Percentiles rank a stretch among this genome's conserved stretches.
phyloP scores from a whole-genome alignment of 2,888 invertebrate species.

The Blastobasis lacticolella region DNA sequence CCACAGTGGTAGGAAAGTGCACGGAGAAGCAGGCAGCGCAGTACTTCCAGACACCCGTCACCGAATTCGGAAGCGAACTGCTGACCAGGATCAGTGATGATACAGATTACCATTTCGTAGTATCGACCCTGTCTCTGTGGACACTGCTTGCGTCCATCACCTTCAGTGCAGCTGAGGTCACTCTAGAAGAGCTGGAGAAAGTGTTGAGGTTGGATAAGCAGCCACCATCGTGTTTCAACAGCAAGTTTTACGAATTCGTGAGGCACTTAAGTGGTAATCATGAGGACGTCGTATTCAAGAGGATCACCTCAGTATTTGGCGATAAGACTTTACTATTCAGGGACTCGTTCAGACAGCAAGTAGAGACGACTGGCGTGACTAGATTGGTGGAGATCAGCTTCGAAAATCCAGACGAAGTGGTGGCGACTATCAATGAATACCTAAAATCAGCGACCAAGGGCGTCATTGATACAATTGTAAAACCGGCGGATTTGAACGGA shows the following conservation, averaged over 20 bases:
- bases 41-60: too few relatives aligned
- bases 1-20: too few relatives aligned
- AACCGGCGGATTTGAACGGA: constrained; percentile 35
- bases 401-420: constrained; percentile 25
- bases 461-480: constrained; percentile 30
- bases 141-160: constrained; percentile 40
- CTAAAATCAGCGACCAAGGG: constrained; percentile 42
- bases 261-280: constrained; percentile 21
- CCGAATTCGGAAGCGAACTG: constrained; percentile 8
- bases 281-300: constrained; percentile 31
- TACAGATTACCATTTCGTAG: constrained; percentile 50
- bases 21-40: too few relatives aligned
- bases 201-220: constrained; percentile 31
- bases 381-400: constrained; percentile 34
- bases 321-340: constrained; percentile 32
- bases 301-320: constrained; percentile 40
- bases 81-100: constrained; percentile 34
- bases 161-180: constrained; percentile 40
- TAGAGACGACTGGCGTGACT: constrained; percentile 28
- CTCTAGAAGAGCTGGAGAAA: constrained; percentile 34
- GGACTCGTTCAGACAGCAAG: constrained; percentile 23
- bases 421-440: constrained; percentile 40
- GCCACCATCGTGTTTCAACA: constrained; percentile 44
- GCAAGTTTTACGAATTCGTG: constrained; percentile 37
- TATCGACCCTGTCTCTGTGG: constrained; percentile 53